A percentile compares a stretch with the other conserved stretches of the same genome.
These are phyloP conservation scores for Xenotilapia leptura DNA, from an alignment of 2,113 vertebrate genomes.

Conservation along the genomic window DNA sequence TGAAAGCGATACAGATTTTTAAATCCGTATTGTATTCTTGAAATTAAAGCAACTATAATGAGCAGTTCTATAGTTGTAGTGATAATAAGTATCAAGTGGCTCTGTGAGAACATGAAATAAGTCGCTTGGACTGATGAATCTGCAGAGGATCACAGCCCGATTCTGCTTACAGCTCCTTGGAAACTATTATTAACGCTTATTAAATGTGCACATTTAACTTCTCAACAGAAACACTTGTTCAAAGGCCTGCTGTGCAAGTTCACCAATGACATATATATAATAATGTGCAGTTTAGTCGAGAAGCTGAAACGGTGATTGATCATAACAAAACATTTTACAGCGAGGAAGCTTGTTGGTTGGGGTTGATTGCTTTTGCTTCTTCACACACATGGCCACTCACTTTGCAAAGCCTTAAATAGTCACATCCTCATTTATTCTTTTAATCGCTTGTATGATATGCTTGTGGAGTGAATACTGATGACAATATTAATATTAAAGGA, in stretches of 20 bases:
- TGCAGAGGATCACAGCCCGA: background rate
- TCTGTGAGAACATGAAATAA: background rate
- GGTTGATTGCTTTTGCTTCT: background rate
- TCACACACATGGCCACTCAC: background rate
- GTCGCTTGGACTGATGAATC: background rate
- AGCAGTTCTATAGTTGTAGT: background rate
- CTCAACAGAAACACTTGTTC: background rate
- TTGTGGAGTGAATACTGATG: background rate
- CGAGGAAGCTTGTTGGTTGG: fast-evolving
- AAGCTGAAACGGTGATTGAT: background rate
- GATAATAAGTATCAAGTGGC: background rate
- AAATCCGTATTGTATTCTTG: background rate
- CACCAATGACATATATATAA: background rate
- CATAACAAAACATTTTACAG: background rate
- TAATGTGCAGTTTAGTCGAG: background rate
- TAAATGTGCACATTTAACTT: background rate
- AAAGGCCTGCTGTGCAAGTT: background rate
- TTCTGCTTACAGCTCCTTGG: background rate
- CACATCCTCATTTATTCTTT: background rate
- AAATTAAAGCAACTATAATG: background rate
- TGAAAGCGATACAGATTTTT: background rate
- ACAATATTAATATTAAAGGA: background rate
- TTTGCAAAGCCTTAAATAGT: background rate
- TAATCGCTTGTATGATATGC: background rate
- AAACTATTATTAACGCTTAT: background rate